These are phyloP conservation scores for Accipiter virgatus DNA, from an alignment of 2,113 vertebrate genomes.

Conservation along the genomic window DNA sequence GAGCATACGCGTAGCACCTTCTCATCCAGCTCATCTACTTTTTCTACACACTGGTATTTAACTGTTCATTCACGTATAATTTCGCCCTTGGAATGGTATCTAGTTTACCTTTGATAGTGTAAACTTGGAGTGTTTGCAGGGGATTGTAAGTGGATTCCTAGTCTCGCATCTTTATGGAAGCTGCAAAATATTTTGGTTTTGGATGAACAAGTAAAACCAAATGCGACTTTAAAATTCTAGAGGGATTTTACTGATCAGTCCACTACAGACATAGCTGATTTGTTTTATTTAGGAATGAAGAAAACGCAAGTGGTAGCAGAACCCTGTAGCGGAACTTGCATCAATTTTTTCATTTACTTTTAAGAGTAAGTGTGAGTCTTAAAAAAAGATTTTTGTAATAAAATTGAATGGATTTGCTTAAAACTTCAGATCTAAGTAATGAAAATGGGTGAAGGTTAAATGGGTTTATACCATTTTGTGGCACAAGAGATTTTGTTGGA, in stretches of 20 bases:
- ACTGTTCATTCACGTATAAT: background rate
- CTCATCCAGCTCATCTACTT: background rate
- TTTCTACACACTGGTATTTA: background rate
- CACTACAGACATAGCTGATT: background rate
- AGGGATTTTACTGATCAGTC: background rate
- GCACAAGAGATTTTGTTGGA: background rate
- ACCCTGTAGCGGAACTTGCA: background rate
- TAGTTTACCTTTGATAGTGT: background rate
- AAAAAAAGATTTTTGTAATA: background rate
- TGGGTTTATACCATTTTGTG: background rate
- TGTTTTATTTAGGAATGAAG: background rate
- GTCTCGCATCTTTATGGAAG: background rate
- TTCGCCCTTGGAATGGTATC: background rate
- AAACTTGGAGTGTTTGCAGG: background rate
- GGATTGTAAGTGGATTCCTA: background rate
- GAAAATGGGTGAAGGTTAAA: background rate
- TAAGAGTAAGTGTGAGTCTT: background rate
- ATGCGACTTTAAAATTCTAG: fast-evolving
- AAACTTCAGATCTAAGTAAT: background rate
- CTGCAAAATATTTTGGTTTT: background rate
- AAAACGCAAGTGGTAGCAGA: background rate
- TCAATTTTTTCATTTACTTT: background rate
- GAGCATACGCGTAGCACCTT: fast-evolving
- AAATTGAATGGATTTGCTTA: background rate
- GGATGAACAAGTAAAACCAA: background rate